Conservation (phyloP, 2,888 invertebrate genomes). For the Acrocyrtus sp. region DNA sequence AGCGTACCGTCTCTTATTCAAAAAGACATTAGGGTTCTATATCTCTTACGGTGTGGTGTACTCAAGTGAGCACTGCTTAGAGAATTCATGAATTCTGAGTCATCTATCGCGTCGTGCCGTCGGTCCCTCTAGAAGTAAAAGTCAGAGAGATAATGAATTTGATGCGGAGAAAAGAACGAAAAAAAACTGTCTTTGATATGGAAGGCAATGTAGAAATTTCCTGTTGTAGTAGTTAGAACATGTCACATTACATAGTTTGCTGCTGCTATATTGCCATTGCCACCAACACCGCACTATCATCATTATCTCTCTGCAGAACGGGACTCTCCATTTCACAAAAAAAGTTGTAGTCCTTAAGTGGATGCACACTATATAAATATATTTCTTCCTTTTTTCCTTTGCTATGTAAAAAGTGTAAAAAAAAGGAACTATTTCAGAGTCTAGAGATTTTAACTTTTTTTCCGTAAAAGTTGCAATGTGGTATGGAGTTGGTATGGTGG, state of each 20-base stretch:
- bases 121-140: slow-evolving; percentile 19
- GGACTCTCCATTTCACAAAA: not conserved
- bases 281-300: not conserved
- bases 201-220: not conserved
- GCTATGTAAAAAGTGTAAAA: slow-evolving; percentile 10
- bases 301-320: too few relatives aligned
- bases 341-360: slow-evolving; percentile 44
- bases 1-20: not conserved
- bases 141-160: slow-evolving; percentile 50
- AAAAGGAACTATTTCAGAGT: too few relatives aligned
- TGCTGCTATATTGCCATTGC: too few relatives aligned
- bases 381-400: slow-evolving; percentile 19
- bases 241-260: too few relatives aligned
- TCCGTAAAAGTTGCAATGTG: too few relatives aligned
- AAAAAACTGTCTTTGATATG: slow-evolving; percentile 35
- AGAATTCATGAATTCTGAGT: slow-evolving; percentile 19
- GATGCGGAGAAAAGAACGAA: slow-evolving; percentile 30
- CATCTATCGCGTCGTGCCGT: too few relatives aligned
- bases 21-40: not conserved
- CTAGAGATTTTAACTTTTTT: too few relatives aligned
- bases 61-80: not conserved
- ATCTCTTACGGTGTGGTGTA: not conserved
- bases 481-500: slow-evolving; percentile 4
- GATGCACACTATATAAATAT: slow-evolving; percentile 34
- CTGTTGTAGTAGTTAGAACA: too few relatives aligned